Evolutionary conservation across 2,888 invertebrate genomes (phyloP).

Genomic region (Empis stercorea): DNA sequence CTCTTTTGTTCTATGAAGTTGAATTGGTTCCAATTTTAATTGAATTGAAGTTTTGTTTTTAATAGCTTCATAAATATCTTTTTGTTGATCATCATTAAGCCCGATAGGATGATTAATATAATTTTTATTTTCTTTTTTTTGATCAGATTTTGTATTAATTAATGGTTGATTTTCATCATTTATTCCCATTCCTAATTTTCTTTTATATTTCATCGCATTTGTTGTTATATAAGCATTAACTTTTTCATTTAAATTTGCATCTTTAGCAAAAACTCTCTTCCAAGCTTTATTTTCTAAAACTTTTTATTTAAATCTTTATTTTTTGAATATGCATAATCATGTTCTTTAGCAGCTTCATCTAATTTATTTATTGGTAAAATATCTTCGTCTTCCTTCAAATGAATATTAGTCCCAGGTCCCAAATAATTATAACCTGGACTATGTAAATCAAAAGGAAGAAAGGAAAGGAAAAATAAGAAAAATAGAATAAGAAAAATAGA

Average conservation of each 20-base stretch:
- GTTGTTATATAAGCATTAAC: constrained; percentile 1
- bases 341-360: constrained; percentile 15
- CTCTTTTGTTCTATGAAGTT: too few relatives aligned
- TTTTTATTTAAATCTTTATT: constrained; percentile 3
- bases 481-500: too few relatives aligned
- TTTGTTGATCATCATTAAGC: neutral
- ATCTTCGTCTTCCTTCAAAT: constrained; percentile 5
- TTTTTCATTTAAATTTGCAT: constrained; percentile 6
- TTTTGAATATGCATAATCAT: constrained; percentile 5
- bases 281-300: constrained; percentile 5
- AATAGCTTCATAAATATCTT: too few relatives aligned
- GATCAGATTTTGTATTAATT: too few relatives aligned
- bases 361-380: constrained; percentile 13
- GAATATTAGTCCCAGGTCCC: too few relatives aligned
- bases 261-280: constrained; percentile 5
- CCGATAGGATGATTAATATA: neutral
- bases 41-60: too few relatives aligned
- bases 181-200: constrained; percentile 5
- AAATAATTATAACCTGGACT: too few relatives aligned
- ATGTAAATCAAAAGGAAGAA: too few relatives aligned
- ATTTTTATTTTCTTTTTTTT: constrained; percentile 3
- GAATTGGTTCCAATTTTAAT: too few relatives aligned
- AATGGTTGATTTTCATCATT: neutral
- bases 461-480: too few relatives aligned
- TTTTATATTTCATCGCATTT: constrained; percentile 5